Conservation (phyloP, 2,888 invertebrate genomes). For the Eurytoma californica region DNA sequence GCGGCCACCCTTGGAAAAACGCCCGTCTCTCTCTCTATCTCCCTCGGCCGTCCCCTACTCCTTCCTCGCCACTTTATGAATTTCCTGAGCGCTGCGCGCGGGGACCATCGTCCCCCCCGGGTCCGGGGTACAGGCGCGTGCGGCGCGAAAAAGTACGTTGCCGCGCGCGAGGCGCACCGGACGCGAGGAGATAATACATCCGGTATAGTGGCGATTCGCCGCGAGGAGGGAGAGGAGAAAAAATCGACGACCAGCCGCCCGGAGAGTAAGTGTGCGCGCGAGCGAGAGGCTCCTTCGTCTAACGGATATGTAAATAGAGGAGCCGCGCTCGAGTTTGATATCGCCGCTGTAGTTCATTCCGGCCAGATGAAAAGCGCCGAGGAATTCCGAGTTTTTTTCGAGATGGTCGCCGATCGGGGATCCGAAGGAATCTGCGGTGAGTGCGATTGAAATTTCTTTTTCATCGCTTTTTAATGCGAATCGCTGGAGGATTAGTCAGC, state of each 20-base stretch:
- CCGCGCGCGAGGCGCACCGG: not conserved
- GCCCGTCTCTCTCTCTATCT: not conserved
- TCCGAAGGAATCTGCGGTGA: not conserved
- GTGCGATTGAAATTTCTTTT: constrained; percentile 1
- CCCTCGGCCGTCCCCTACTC: not conserved
- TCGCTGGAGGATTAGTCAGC: constrained; percentile 8
- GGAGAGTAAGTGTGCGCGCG: constrained; percentile 45
- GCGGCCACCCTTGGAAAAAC: constrained; percentile 50
- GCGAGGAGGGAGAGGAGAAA: not conserved
- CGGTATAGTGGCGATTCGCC: constrained; percentile 15
- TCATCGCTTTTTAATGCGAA: constrained; percentile 29
- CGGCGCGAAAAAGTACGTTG: constrained; percentile 41
- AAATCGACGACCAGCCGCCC: constrained; percentile 51
- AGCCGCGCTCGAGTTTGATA: constrained; percentile 33
- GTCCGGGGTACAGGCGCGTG: constrained; percentile 59
- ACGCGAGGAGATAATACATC: constrained; percentile 18
- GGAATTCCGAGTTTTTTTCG: not conserved
- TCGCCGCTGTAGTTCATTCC: not conserved
- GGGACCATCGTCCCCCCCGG: constrained; percentile 18
- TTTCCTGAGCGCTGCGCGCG: not conserved
- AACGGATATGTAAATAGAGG: constrained; percentile 66
- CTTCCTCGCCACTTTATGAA: not conserved
- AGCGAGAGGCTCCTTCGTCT: constrained; percentile 58
- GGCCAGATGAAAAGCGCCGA: constrained; percentile 11
- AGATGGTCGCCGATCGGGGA: not conserved